Evolutionary conservation across 2,888 invertebrate species (phyloP).

Genomic region (Baronia brevicornis): DNA sequence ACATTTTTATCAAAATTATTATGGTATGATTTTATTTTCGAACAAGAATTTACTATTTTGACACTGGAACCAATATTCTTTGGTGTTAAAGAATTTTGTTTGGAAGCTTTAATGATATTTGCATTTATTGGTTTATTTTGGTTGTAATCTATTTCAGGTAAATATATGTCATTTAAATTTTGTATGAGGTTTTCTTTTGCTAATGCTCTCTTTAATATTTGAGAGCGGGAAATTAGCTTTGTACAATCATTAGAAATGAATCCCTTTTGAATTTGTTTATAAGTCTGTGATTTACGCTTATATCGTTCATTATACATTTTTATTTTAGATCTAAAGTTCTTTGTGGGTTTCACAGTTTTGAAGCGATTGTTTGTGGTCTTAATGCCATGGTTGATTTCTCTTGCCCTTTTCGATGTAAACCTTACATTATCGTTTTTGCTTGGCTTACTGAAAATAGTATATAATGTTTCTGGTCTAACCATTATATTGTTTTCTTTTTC

Average conservation of each 20-base stretch:
- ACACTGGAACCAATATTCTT: too few species aligned
- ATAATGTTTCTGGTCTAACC: too few species aligned
- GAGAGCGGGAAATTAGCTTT: conserved; percentile 29
- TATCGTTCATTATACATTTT: conserved; percentile 14
- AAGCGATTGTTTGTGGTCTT: neutral
- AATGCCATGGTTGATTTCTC: neutral
- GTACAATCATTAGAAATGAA: conserved; percentile 27
- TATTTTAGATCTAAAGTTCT: conserved; percentile 27
- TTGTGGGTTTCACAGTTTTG: conserved; percentile 14
- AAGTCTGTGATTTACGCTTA: conserved; percentile 14
- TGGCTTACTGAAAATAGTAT: too few species aligned
- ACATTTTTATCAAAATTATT: conserved; percentile 33
- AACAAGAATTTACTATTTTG: neutral
- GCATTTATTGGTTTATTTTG: conserved; percentile 23
- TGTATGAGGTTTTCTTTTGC: conserved; percentile 39
- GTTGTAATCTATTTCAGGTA: too few species aligned
- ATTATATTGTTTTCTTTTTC: too few species aligned
- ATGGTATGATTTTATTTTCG: neutral
- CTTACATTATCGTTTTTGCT: too few species aligned
- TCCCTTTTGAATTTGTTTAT: conserved; percentile 25
- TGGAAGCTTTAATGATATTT: conserved; percentile 16
- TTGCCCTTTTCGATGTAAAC: neutral
- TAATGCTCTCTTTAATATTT: conserved; percentile 33
- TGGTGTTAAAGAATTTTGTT: neutral
- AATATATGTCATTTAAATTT: conserved; percentile 21